phyloP scores from a whole-genome alignment of 1,140 invertebrate species.

The Euwallacea fornicatus region DNA sequence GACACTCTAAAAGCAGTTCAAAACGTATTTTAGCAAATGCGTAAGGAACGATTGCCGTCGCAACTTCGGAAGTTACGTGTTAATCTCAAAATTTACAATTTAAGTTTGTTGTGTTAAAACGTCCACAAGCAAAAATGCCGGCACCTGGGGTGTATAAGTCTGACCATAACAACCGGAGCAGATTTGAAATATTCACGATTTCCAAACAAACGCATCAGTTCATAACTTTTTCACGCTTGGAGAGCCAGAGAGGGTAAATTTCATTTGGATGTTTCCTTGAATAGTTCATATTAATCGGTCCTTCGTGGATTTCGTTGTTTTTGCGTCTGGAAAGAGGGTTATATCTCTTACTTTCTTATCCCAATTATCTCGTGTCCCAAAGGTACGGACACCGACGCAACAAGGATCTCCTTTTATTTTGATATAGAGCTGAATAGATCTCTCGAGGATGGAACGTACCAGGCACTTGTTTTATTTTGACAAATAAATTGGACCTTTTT shows the following conservation, averaged over 20 bases:
- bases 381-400: neutral
- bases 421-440: neutral
- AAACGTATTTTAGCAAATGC: no score
- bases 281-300: conserved; percentile 11
- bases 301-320: conserved; percentile 9
- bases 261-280: neutral
- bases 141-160: no score
- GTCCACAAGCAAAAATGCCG: no score
- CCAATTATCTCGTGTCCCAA: conserved; percentile 13
- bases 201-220: neutral
- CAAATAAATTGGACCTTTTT: neutral
- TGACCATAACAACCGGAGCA: no score
- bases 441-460: neutral
- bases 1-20: no score
- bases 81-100: no score
- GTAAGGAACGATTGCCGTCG: no score
- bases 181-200: conserved; percentile 4
- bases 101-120: no score
- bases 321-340: conserved; percentile 3
- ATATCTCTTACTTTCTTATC: neutral
- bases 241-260: neutral
- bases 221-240: neutral
- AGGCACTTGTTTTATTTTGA: neutral
- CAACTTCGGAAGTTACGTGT: no score
- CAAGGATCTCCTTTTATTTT: neutral